Conservation (phyloP, 2,888 invertebrate genomes). For the Anticlea derivata region DNA sequence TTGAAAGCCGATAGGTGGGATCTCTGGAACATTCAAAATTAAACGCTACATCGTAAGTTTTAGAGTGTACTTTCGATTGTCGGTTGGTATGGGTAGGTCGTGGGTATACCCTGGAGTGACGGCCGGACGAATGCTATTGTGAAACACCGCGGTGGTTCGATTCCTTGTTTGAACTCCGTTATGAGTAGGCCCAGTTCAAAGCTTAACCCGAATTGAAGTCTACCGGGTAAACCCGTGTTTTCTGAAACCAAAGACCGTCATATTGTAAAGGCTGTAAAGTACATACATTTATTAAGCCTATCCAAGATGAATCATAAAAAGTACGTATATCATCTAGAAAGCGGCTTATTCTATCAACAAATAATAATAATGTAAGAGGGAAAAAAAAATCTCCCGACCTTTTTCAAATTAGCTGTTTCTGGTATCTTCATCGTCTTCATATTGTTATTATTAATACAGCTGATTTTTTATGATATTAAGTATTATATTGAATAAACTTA, state of each 20-base stretch:
- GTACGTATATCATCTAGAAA: too few species aligned
- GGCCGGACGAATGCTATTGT: slow-evolving; percentile 56
- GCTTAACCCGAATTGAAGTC: slow-evolving; percentile 23
- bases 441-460: too few species aligned
- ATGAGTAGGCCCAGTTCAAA: slow-evolving; percentile 34
- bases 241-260: background rate
- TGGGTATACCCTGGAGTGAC: slow-evolving; percentile 47
- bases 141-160: slow-evolving; percentile 57
- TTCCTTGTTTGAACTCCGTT: slow-evolving; percentile 54
- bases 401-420: too few species aligned
- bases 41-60: slow-evolving; percentile 23
- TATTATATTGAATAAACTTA: too few species aligned
- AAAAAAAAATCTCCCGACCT: too few species aligned
- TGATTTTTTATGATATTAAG: too few species aligned
- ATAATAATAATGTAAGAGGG: too few species aligned
- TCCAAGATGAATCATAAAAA: too few species aligned
- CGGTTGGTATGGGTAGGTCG: slow-evolving; percentile 39
- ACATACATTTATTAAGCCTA: too few species aligned
- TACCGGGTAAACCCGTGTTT: slow-evolving; percentile 8
- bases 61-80: slow-evolving; percentile 37
- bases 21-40: slow-evolving; percentile 38
- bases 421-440: too few species aligned
- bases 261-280: too few species aligned
- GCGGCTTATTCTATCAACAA: too few species aligned
- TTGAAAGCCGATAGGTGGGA: slow-evolving; percentile 65